A percentile compares a stretch with the other conserved stretches of the same genome.
These are phyloP conservation scores for Chironomus riparius DNA, from an alignment of 2,888 invertebrate species.

Conservation along the genomic window DNA sequence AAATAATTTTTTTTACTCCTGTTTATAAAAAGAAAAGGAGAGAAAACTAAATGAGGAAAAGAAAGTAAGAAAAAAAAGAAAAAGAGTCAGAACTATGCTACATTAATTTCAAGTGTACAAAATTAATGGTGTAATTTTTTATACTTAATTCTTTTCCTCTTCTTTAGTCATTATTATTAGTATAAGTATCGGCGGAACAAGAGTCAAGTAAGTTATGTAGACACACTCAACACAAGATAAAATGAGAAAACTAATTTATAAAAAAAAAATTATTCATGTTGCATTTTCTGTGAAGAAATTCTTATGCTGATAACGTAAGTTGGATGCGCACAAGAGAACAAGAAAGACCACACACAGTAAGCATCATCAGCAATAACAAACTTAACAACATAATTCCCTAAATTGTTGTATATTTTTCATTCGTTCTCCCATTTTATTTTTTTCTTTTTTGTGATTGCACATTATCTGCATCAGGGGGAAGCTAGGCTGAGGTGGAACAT, in stretches of 20 bases:
- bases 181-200: not conserved
- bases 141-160: not conserved
- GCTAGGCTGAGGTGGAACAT: no score
- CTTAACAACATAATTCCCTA: conserved; percentile 24
- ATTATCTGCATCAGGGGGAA: not conserved
- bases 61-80: not conserved
- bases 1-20: not conserved
- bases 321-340: no score
- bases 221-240: not conserved
- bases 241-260: conserved; percentile 20
- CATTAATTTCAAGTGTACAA: not conserved
- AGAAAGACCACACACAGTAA: conserved; percentile 21
- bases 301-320: conserved; percentile 12
- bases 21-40: not conserved
- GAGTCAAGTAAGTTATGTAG: not conserved
- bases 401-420: conserved; percentile 15
- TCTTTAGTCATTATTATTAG: not conserved
- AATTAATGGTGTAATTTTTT: conserved; percentile 10
- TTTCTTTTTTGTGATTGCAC: not conserved
- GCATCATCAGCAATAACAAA: not conserved
- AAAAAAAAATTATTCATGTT: conserved; percentile 26
- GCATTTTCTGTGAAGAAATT: conserved; percentile 7
- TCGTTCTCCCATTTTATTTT: not conserved
- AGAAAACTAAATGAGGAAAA: not conserved
- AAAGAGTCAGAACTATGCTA: not conserved